Evolutionary conservation across 2,797 vertebrate genomes (phyloP), one percentile per base, ranked within the genome.

Genomic region (Propithecus deckenii): DNA sequence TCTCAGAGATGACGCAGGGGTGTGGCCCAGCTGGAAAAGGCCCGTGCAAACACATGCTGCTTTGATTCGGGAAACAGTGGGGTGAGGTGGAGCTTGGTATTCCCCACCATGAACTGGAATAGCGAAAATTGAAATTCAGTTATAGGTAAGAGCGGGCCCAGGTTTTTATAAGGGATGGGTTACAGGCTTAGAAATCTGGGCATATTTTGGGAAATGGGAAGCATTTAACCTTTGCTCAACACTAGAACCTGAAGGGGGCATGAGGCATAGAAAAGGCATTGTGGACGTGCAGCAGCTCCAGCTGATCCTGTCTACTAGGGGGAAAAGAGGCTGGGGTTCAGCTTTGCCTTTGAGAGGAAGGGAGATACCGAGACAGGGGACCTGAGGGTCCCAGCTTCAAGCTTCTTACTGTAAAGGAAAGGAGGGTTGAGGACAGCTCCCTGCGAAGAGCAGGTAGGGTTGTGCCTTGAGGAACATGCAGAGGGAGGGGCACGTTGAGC

Each of bases 161-260:
- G 13, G 38, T 55, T 52, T 89, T 88, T 86, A 15, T 35, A 69
- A 83, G 65, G 91, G 41, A n/a, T 80, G 43, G 69, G 17, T 94
- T 41, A 65, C 59, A 95, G 81, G 7, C n/a, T 75, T 96, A 25
- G 61, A 81, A 75, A 43, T 69, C 35, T 81, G 69, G 61, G 74
- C 59, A 7, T 72, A 84, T 76, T 93, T 91, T 59, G 86, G 84
- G 55, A 95, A 94, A 46, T 43, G 52, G 83, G 74, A 89, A 94
- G 69, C 71, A 74, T 52, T 81, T 81, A 80, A 84, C 43, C n/a
- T 74, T 61, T 74, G 88, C 81, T 92, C 30, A 89, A 74, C 76
- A 41, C 67, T 65, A 63, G 87, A 61, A 83, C 87, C 74, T 71
- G 81, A 94, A 93, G 59, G 59, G 18, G 69, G 32, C 57, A 7